A percentile compares a stretch with the other conserved stretches of the same genome.
These are phyloP conservation scores for Leucozona laternaria DNA, from an alignment of 2,888 invertebrate genomes.

Conservation along the genomic window DNA sequence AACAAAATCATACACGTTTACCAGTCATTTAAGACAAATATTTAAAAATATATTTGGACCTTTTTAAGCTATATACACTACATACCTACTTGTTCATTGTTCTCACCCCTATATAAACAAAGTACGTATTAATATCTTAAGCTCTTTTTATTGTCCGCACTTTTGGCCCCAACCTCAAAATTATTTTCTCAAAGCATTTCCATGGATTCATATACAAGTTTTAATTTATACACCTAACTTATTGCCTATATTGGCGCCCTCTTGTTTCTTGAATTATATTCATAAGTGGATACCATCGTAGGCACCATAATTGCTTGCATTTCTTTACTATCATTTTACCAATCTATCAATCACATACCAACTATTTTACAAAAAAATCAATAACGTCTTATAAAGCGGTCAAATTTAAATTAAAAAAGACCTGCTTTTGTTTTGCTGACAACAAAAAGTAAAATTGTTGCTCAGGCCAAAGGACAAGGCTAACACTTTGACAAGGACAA, in stretches of 20 bases:
- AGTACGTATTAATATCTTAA: background rate
- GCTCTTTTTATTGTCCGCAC: background rate
- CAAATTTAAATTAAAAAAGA: background rate
- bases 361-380: background rate
- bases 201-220: slow-evolving; percentile 17
- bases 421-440: background rate
- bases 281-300: background rate
- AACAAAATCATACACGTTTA: no score
- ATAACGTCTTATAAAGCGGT: slow-evolving; percentile 35
- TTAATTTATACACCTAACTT: background rate
- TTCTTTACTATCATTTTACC: background rate
- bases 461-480: slow-evolving; percentile 31
- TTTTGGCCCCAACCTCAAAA: slow-evolving; percentile 11
- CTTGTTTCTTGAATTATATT: slow-evolving; percentile 4
- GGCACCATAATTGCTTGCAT: no score
- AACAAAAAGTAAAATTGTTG: background rate
- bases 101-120: background rate
- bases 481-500: slow-evolving; percentile 26
- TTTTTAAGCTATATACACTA: no score
- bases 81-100: background rate
- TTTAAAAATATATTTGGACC: no score
- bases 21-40: no score
- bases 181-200: background rate
- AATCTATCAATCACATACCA: background rate
- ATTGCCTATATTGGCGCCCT: slow-evolving; percentile 2